Evolutionary conservation across 2,797 vertebrate species (phyloP), one percentile per base, ranked within the genome.

Genomic region (Hemibagrus guttatus): DNA sequence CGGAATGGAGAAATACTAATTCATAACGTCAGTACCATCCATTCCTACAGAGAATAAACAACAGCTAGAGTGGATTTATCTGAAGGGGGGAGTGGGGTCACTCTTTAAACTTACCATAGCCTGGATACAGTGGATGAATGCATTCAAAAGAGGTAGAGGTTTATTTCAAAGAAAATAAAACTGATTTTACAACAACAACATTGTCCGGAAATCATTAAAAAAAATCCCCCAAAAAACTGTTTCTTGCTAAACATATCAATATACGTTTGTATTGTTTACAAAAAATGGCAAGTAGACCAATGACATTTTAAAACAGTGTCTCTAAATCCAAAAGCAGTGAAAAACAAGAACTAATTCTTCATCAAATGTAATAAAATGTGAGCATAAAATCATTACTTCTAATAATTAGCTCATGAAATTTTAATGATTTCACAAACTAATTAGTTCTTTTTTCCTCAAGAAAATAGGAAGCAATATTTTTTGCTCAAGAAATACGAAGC

Each of bases 61-160:
- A 84, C 68, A 80, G 19, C 23, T 69, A 86, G 90, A 88, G 92
- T 88, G 46, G 74, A 26, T 91, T 63, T 42, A 87, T 89, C n/a
- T 72, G 86, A 1, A 31, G 0, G 3, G 9, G 3, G 28, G 86
- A 82, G 39, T 23, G 39, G 21, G 39, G 91, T 74, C 93, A 1
- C 46, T 54, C 49, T 92, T 92, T 92, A 85, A 93, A 99, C 98
- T 99, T 98, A 99, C 98, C 98, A 99, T 98, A 92, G 98, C 98
- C 98, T 99, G 96, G 88, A 90, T 93, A 96, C 94, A 96, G 91
- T 95, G 95, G 95, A 90, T 93, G 97, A 96, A 92, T 94, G 98
- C 97, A 94, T 96, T 96, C 95, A 96, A 98, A 95, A 96, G 94
- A 98, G 97, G 96, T 93, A 95, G 93, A 89, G 91, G 83, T 91